Conservation (phyloP, 2,113 vertebrate species). For the Castor canadensis region DNA sequence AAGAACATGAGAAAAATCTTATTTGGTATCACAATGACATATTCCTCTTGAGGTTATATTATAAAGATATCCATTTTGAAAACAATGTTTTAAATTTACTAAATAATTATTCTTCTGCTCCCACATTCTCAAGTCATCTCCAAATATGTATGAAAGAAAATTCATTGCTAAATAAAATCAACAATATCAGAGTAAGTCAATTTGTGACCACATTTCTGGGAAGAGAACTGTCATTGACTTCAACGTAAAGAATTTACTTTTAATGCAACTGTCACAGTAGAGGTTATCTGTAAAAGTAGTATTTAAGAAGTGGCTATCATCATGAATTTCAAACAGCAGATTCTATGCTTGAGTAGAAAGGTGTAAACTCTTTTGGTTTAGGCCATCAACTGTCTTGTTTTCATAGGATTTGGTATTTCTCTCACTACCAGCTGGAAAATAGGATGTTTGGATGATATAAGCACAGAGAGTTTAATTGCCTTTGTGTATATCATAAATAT, state of each 20-base stretch:
- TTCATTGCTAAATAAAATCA: background rate
- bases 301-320: background rate
- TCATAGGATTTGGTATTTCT: background rate
- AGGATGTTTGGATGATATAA: background rate
- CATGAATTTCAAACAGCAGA: background rate
- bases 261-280: background rate
- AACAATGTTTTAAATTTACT: background rate
- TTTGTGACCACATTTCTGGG: conserved; percentile 14
- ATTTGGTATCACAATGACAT: background rate
- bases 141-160: background rate
- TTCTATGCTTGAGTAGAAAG: background rate
- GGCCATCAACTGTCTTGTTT: background rate
- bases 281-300: background rate
- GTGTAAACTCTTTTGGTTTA: background rate
- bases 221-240: background rate
- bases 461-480: background rate
- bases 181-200: background rate
- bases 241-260: background rate
- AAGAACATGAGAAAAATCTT: background rate
- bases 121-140: background rate
- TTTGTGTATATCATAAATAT: background rate
- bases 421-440: background rate
- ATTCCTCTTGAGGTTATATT: background rate
- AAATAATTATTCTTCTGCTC: background rate
- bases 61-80: background rate